Percentiles rank a stretch among this genome's conserved stretches.
These are phyloP conservation scores for Coracopsis vasa DNA, from an alignment of 2,113 vertebrate genomes.

Conservation along the genomic window DNA sequence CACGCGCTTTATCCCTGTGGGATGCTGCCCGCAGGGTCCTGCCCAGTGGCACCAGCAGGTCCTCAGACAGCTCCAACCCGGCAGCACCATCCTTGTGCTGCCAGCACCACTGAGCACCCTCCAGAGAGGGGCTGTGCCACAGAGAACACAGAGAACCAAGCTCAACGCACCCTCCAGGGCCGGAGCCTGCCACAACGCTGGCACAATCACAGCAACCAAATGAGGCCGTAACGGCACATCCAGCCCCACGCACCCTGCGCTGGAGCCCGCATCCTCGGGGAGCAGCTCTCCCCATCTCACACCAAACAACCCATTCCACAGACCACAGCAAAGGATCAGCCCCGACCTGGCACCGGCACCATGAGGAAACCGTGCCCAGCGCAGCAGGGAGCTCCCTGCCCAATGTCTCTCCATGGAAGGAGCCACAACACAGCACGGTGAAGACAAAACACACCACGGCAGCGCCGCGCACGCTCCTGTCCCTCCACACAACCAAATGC, in stretches of 20 bases:
- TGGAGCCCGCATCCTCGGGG: rapidly evolving
- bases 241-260: rapidly evolving
- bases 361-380: rapidly evolving
- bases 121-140: background rate
- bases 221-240: rapidly evolving
- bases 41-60: rapidly evolving
- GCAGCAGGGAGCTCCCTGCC: background rate
- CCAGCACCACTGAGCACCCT: rapidly evolving
- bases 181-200: background rate
- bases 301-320: rapidly evolving
- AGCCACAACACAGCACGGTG: background rate
- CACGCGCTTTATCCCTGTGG: rapidly evolving
- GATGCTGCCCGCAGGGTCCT: background rate
- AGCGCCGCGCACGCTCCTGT: background rate
- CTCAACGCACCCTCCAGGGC: background rate
- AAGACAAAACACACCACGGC: rapidly evolving
- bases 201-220: rapidly evolving
- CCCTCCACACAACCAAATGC: rapidly evolving
- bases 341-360: rapidly evolving
- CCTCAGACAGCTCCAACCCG: rapidly evolving
- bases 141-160: background rate
- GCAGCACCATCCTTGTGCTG: background rate
- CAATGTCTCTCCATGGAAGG: rapidly evolving
- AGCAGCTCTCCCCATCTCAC: background rate
- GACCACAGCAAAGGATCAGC: background rate